Conservation (phyloP, 2,113 vertebrate species). For the Bos javanicus region DNA sequence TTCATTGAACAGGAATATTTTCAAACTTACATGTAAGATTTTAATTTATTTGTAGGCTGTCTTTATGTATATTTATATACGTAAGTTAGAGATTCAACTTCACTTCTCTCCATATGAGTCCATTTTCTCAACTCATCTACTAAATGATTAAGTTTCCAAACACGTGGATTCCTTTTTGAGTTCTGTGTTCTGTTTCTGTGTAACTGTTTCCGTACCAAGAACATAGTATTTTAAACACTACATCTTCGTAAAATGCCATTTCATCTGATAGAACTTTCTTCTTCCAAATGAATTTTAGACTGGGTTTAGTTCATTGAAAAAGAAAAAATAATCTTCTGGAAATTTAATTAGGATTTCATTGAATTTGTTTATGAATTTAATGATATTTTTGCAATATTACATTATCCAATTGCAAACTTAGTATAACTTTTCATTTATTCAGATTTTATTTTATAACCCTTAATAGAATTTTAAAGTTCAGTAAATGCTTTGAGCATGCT, state of each 20-base stretch:
- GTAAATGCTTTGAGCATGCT: background rate
- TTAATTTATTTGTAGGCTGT: background rate
- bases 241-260: background rate
- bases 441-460: background rate
- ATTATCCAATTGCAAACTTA: background rate
- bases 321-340: background rate
- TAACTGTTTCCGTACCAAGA: background rate
- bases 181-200: background rate
- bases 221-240: background rate
- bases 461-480: background rate
- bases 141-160: background rate
- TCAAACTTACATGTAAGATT: background rate
- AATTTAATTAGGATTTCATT: background rate
- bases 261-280: background rate
- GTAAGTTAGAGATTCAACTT: background rate
- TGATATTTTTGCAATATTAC: background rate
- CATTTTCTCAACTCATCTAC: background rate
- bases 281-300: background rate
- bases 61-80: background rate
- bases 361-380: background rate
- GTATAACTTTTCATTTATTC: background rate
- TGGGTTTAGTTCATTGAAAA: background rate
- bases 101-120: background rate
- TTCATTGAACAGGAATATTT: background rate
- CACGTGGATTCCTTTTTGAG: background rate